These are phyloP conservation scores for Ophion costatus DNA, from an alignment of 2,888 invertebrate genomes.

Conservation along the genomic window DNA sequence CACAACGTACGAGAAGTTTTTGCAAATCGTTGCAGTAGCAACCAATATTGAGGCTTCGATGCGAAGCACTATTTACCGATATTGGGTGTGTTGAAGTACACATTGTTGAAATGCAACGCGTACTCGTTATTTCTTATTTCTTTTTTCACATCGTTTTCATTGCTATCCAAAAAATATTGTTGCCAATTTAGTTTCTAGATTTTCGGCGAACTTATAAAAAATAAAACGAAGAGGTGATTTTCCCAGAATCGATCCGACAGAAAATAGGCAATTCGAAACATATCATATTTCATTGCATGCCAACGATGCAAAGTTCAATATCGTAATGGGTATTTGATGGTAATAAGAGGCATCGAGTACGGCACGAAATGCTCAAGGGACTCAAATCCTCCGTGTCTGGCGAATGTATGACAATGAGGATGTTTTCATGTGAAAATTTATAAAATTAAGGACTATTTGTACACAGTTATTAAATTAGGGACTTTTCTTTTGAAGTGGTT, in stretches of 20 bases:
- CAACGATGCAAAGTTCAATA: no score
- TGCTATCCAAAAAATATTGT: neutral
- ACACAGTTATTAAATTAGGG: no score
- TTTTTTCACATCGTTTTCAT: neutral
- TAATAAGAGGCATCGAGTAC: no score
- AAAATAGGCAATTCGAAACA: neutral
- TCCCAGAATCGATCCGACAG: neutral
- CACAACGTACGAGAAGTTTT: neutral
- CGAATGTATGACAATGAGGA: no score
- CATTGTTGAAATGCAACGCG: neutral
- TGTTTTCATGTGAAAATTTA: no score
- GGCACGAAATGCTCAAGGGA: no score
- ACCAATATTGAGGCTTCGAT: neutral
- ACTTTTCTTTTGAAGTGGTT: no score
- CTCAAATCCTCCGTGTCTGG: no score
- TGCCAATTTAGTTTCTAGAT: neutral
- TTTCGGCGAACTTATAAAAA: neutral
- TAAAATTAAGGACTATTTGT: no score
- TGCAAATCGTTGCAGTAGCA: neutral
- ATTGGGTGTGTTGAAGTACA: neutral
- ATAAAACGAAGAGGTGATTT: neutral
- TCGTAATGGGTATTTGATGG: no score
- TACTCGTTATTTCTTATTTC: neutral
- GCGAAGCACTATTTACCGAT: neutral
- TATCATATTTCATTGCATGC: neutral